Base-by-base conservation (phyloP, 2,888 invertebrate genomes). In the Axea sp. region DNA sequence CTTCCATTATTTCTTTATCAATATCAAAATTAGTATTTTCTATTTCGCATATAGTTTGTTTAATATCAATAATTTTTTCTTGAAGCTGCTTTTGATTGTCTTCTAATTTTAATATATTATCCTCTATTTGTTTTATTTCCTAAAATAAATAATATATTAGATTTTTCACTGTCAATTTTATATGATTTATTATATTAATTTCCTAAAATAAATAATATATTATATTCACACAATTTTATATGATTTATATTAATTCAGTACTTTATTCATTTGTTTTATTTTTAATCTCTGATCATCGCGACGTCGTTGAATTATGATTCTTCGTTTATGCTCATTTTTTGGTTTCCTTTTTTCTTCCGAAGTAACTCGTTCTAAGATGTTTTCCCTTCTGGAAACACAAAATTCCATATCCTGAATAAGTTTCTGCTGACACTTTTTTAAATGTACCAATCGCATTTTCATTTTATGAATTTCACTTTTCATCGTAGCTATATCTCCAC, bases 391-490 rank as follows among this genome's bases (percentile, higher is more conserved):
- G 30, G 90, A 88, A 1, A 93, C 89, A 76, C 92, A 92, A 77
- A 91, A 89, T 74, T 93, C 92, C 84, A 93, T 88, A 81, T 93
- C 93, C 39, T 89, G 88, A 26, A 92, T 89, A 30, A 92, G 82
- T 76, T 90, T 91, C 55, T 91, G 91, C 77, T 92, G 91, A 1
- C 89, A 90, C 77, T 89, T 90, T 72, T 87, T 88, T 60, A 92
- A 78, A 76, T 91, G 90, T 1, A 82, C 83, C 11, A 86, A 72
- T 4, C 87, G 88, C 84, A 95, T 94, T 87, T 93, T 92, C 95
- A 95, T 95, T 77, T 93, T 90, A 80, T 95, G 95, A 81, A 96
- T 95, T 89, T 96, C 95, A 28, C 89, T 90, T 82, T 91, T 93
- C 95, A 95, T 95, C 22, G 90, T 90, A 0, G 92, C 92, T 11